A percentile compares a stretch with the other conserved stretches of the same genome.
Conservation (phyloP, 2,797 vertebrate genomes). For the Intellagama lesueurii region DNA sequence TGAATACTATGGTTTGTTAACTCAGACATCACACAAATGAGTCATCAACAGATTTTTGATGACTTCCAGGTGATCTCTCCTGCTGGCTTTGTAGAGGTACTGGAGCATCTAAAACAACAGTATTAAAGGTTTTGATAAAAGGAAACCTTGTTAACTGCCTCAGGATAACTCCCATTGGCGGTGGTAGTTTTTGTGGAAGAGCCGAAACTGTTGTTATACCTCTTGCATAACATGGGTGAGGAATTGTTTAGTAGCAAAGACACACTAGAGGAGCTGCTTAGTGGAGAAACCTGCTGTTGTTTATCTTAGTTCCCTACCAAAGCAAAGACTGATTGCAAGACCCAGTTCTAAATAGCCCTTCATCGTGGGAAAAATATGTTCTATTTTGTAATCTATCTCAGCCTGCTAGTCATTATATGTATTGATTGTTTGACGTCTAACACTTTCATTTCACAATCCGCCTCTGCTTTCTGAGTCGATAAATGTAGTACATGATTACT, state of each 20-base stretch:
- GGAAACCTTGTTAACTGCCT: too few species aligned
- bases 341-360: neutral
- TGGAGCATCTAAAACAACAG: too few species aligned
- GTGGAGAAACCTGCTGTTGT: neutral
- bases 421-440: conserved; percentile 23
- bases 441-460: conserved; percentile 28
- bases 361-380: neutral
- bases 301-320: neutral
- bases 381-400: conserved; percentile 26
- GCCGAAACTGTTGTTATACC: too few species aligned
- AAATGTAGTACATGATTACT: conserved; percentile 32
- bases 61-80: too few species aligned
- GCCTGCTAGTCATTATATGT: neutral
- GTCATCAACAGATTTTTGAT: too few species aligned
- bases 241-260: neutral
- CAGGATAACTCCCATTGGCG: too few species aligned
- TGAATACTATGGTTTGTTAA: too few species aligned
- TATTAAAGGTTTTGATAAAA: too few species aligned
- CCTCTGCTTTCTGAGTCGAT: conserved; percentile 19
- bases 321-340: neutral
- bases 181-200: too few species aligned
- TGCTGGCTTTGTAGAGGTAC: too few species aligned
- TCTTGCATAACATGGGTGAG: too few species aligned
- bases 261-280: neutral
- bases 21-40: too few species aligned